Percentiles rank a stretch among this genome's conserved stretches.
phyloP scores from a whole-genome alignment of 64 coral and sea anemone species.

The Hydrozoanthus tunicans region DNA sequence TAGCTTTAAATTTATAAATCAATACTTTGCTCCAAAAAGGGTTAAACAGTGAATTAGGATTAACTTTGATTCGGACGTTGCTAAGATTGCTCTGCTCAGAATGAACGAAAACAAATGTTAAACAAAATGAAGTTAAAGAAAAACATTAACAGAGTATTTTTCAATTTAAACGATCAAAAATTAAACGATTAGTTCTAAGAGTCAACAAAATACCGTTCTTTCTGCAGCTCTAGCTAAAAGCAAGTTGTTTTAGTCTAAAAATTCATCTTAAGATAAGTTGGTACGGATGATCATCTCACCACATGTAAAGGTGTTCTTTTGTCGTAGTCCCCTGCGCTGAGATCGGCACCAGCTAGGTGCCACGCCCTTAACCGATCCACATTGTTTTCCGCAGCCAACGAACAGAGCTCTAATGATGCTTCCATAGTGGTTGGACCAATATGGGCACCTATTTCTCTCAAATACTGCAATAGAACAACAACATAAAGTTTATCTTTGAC shows the following conservation, averaged over 20 bases:
- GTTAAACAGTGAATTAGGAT: too few relatives aligned
- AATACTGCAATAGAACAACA: not conserved
- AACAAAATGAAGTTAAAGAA: too few relatives aligned
- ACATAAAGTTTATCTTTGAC: not conserved
- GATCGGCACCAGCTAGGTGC: conserved; percentile 76
- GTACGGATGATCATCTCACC: conserved; percentile 38
- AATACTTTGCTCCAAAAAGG: too few relatives aligned
- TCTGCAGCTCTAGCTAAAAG: not conserved
- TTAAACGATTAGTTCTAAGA: not conserved
- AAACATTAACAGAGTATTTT: too few relatives aligned
- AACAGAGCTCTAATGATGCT: conserved; percentile 55
- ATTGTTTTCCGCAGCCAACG: conserved; percentile 66
- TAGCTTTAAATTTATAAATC: too few relatives aligned
- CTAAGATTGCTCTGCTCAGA: too few relatives aligned
- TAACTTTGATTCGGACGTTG: too few relatives aligned
- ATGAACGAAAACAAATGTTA: too few relatives aligned
- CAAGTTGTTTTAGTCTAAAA: not conserved
- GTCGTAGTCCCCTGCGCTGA: conserved; percentile 83
- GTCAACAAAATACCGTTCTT: not conserved
- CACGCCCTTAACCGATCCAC: conserved; percentile 75
- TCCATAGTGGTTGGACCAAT: conserved; percentile 77
- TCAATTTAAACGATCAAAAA: not conserved
- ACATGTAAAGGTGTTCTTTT: conserved; percentile 83
- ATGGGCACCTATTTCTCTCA: conserved; percentile 84
- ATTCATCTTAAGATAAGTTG: not conserved